A percentile compares a stretch with the other conserved stretches of the same genome.
Evolutionary conservation across 2,888 invertebrate species (phyloP).

Genomic region (Drosophila setosimentum): DNA sequence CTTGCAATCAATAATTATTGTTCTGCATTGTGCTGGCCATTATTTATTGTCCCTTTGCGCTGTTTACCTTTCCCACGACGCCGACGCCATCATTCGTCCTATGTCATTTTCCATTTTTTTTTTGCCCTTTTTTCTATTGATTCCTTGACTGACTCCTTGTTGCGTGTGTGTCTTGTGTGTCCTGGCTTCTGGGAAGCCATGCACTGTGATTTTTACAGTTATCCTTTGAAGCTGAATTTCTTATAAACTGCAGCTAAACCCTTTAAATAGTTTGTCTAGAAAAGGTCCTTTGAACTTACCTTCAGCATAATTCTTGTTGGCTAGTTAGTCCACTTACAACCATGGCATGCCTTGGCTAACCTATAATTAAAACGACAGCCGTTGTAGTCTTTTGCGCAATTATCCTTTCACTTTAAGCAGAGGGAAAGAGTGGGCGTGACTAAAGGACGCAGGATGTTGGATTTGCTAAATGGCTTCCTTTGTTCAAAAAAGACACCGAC

Average conservation of each 20-base stretch:
- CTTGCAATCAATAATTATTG: slow-evolving; percentile 66
- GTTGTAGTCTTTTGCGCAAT: slow-evolving; percentile 40
- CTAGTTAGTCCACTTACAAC: slow-evolving; percentile 13
- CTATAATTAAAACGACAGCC: slow-evolving; percentile 55
- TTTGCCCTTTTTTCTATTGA: slow-evolving; percentile 1
- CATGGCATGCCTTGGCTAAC: slow-evolving; percentile 5
- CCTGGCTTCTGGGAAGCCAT: slow-evolving; percentile 42
- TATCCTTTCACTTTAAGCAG: slow-evolving; percentile 32
- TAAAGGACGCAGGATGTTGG: slow-evolving; percentile 81
- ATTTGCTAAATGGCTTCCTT: slow-evolving; percentile 54
- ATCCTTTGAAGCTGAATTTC: slow-evolving; percentile 19
- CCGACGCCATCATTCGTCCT: slow-evolving; percentile 35
- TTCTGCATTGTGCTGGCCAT: slow-evolving; percentile 67
- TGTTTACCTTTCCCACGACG: slow-evolving; percentile 74
- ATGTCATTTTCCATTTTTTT: slow-evolving; percentile 31
- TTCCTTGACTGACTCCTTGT: slow-evolving; percentile 24
- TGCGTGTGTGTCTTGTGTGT: slow-evolving; percentile 57
- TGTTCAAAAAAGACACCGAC: not conserved
- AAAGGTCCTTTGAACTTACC: not conserved
- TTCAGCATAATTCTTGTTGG: slow-evolving; percentile 7
- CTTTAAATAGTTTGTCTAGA: slow-evolving; percentile 13
- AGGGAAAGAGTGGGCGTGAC: slow-evolving; percentile 37
- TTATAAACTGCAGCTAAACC: slow-evolving; percentile 25
- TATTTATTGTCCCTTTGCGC: slow-evolving; percentile 64
- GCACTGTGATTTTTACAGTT: slow-evolving; percentile 24